A percentile compares a stretch with the other conserved stretches of the same genome.
Conservation (phyloP, 2,113 vertebrate genomes). For the Lamprotornis superbus region DNA sequence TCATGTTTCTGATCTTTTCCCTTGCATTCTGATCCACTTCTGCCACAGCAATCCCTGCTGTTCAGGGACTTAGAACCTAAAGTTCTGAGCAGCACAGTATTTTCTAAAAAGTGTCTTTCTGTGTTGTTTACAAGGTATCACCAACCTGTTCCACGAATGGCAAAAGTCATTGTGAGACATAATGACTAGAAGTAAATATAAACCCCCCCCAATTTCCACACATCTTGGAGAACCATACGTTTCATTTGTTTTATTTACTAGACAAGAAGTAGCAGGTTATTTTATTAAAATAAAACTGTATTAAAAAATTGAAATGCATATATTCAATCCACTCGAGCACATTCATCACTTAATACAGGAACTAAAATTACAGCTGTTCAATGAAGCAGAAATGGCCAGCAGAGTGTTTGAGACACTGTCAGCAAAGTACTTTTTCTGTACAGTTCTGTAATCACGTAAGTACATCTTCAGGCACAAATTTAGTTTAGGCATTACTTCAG, state of each 20-base stretch:
- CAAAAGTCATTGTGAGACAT: neutral
- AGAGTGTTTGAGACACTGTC: neutral
- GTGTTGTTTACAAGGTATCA: neutral
- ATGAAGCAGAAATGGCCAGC: neutral
- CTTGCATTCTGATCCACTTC: neutral
- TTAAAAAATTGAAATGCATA: neutral
- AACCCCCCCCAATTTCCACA: neutral
- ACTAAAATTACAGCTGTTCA: neutral
- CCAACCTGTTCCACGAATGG: neutral
- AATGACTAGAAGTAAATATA: neutral
- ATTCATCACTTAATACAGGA: neutral
- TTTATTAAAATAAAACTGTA: conserved; percentile 9
- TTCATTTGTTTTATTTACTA: conserved; percentile 52
- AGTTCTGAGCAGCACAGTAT: neutral
- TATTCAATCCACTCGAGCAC: neutral
- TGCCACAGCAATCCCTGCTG: neutral
- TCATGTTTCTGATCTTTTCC: neutral
- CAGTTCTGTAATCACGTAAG: neutral
- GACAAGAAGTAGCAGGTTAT: conserved; percentile 10
- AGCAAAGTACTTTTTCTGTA: neutral
- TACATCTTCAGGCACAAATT: neutral
- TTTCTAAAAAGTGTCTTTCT: neutral
- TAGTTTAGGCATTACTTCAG: neutral
- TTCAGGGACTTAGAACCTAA: neutral
- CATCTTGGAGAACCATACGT: neutral